A percentile compares a stretch with the other conserved stretches of the same genome.
Evolutionary conservation across 1,140 invertebrate genomes (phyloP).

Genomic region (Drosophila prosaltans): DNA sequence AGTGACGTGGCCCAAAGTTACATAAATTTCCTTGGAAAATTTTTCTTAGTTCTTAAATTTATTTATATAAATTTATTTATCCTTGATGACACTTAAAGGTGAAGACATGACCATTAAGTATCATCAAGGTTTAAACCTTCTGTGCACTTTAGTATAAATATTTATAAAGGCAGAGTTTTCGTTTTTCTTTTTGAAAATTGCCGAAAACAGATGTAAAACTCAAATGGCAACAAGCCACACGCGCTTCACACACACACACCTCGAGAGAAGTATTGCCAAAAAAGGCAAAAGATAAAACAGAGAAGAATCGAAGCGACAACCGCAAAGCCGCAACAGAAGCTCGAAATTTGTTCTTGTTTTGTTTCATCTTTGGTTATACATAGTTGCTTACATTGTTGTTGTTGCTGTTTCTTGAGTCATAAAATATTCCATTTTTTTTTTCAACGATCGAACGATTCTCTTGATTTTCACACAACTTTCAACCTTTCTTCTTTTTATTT

Average conservation of each 20-base stretch:
- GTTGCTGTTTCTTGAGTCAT: slow-evolving; percentile 70
- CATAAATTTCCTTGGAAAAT: no score
- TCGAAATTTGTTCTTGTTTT: slow-evolving; percentile 48
- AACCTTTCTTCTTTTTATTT: slow-evolving; percentile 18
- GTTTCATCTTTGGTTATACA: slow-evolving; percentile 54
- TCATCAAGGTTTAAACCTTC: slow-evolving; percentile 12
- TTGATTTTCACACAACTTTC: slow-evolving; percentile 71
- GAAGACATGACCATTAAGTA: not conserved
- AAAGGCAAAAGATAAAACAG: slow-evolving; percentile 57
- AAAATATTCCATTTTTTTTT: slow-evolving; percentile 80
- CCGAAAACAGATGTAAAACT: slow-evolving; percentile 80
- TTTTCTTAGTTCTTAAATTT: no score
- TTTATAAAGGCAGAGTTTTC: slow-evolving; percentile 27
- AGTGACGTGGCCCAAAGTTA: no score
- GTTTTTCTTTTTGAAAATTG: slow-evolving; percentile 58
- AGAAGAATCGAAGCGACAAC: slow-evolving; percentile 44
- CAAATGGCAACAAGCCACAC: slow-evolving; percentile 80
- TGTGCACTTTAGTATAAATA: slow-evolving; percentile 16
- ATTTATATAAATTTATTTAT: no score
- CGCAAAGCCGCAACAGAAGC: slow-evolving; percentile 78
- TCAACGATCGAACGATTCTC: slow-evolving; percentile 43
- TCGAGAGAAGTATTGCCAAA: slow-evolving; percentile 52
- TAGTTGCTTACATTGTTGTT: slow-evolving; percentile 62
- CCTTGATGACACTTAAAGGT: no score
- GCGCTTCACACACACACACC: slow-evolving; percentile 48